Percentiles rank a stretch among this genome's conserved stretches.
These are phyloP conservation scores for Trematomus loennbergii DNA, from an alignment of 2,113 vertebrate species.

Conservation along the genomic window DNA sequence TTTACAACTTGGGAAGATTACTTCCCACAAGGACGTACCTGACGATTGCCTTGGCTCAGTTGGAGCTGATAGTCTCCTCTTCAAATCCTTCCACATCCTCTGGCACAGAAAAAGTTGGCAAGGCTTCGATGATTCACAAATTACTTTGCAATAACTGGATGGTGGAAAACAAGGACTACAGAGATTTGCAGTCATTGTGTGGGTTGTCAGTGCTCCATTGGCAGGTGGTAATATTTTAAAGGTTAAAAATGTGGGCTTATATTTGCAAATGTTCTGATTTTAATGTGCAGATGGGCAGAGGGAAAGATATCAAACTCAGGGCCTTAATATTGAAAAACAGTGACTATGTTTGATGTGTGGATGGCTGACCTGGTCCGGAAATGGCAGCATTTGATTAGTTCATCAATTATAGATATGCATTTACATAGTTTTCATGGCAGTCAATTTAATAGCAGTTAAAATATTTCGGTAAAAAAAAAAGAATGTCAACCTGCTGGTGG, in stretches of 20 bases:
- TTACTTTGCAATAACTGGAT: slow-evolving; percentile 59
- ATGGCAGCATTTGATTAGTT: neutral
- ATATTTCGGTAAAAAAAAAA: neutral
- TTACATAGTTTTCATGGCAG: neutral
- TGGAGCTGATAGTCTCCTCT: slow-evolving; percentile 30
- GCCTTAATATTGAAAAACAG: slow-evolving; percentile 26
- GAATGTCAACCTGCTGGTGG: slow-evolving; percentile 9
- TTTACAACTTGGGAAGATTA: slow-evolving; percentile 6
- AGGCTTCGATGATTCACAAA: slow-evolving; percentile 58
- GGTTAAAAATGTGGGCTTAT: slow-evolving; percentile 68
- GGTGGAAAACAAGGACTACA: slow-evolving; percentile 40
- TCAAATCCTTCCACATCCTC: slow-evolving; percentile 41
- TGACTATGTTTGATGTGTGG: slow-evolving; percentile 14
- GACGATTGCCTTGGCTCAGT: slow-evolving; percentile 3
- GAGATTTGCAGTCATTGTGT: slow-evolving; percentile 45
- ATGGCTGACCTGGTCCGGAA: neutral
- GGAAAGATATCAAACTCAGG: slow-evolving; percentile 33
- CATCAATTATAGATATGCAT: neutral
- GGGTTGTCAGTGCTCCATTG: slow-evolving; percentile 47
- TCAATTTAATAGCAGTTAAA: neutral
- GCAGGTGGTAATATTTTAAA: slow-evolving; percentile 66
- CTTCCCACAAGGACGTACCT: slow-evolving; percentile 26
- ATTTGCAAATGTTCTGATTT: slow-evolving; percentile 47
- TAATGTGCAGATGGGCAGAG: slow-evolving; percentile 29
- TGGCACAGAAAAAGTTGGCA: slow-evolving; percentile 45